Evolutionary conservation across 1,140 invertebrate genomes (phyloP).

Genomic region (Drosophila hydei): DNA sequence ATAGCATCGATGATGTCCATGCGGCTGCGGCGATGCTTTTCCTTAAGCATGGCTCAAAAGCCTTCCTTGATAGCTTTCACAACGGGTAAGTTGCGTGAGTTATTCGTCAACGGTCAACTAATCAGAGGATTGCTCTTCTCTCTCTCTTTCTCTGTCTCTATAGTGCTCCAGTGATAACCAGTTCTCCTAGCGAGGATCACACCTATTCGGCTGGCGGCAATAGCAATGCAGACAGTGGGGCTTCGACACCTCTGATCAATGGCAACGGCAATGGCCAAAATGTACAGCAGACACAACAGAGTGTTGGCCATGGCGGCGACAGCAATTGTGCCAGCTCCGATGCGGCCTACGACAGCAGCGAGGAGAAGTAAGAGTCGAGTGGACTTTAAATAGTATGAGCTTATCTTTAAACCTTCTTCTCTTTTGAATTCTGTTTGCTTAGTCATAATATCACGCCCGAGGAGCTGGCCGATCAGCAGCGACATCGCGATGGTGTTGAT

Average conservation of each 20-base stretch:
- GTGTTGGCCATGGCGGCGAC: slow-evolving; percentile 47
- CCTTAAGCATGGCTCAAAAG: slow-evolving; percentile 89
- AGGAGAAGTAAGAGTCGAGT: slow-evolving; percentile 84
- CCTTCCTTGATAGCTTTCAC: slow-evolving; percentile 77
- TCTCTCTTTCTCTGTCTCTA: background rate
- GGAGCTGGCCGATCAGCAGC: slow-evolving; percentile 89
- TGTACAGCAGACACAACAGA: slow-evolving; percentile 36
- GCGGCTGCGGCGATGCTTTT: slow-evolving; percentile 93
- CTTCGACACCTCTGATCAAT: slow-evolving; percentile 75
- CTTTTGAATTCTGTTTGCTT: background rate
- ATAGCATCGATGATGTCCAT: slow-evolving; percentile 89
- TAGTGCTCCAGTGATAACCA: slow-evolving; percentile 87
- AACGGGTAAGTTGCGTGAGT: slow-evolving; percentile 83
- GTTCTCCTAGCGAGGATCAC: slow-evolving; percentile 91
- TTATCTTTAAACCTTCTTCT: background rate
- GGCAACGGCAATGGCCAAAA: slow-evolving; percentile 60
- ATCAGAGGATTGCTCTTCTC: background rate
- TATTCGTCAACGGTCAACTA: background rate
- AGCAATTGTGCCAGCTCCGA: slow-evolving; percentile 84
- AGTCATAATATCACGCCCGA: slow-evolving; percentile 76
- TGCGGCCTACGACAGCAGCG: slow-evolving; percentile 85
- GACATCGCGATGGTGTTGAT: slow-evolving; percentile 91
- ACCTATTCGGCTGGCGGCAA: slow-evolving; percentile 87
- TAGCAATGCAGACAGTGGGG: slow-evolving; percentile 73
- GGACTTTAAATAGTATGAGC: background rate